Evolutionary conservation across 2,888 invertebrate genomes (phyloP).

Genomic region (Hofmannophila pseudospretella): DNA sequence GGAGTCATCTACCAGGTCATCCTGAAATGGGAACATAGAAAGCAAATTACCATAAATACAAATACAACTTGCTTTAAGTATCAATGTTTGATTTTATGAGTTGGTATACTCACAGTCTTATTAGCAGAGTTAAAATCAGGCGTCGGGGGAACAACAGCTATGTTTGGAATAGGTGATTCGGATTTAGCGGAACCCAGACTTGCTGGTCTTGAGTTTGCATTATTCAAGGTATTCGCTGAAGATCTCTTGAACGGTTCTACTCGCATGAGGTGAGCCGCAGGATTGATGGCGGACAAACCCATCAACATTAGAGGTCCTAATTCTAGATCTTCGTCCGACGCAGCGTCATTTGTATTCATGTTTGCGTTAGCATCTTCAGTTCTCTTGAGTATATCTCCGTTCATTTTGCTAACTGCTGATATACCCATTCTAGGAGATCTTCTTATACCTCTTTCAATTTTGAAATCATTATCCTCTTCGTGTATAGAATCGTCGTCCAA

Average conservation of each 20-base stretch:
- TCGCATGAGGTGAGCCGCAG: slow-evolving; percentile 78
- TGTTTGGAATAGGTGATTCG: slow-evolving; percentile 80
- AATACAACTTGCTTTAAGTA: background rate
- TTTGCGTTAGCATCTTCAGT: slow-evolving; percentile 57
- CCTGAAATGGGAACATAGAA: slow-evolving; percentile 36
- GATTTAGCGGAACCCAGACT: slow-evolving; percentile 57
- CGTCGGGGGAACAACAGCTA: slow-evolving; percentile 86
- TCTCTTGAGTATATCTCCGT: slow-evolving; percentile 62
- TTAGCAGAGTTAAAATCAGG: slow-evolving; percentile 77
- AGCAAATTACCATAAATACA: background rate
- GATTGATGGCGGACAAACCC: slow-evolving; percentile 80
- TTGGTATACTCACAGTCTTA: slow-evolving; percentile 59
- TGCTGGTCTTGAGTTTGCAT: slow-evolving; percentile 65
- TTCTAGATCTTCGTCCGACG: slow-evolving; percentile 78
- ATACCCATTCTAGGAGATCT: slow-evolving; percentile 69
- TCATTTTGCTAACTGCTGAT: slow-evolving; percentile 69
- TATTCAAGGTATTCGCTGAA: slow-evolving; percentile 37
- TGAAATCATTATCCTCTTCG: slow-evolving; percentile 62
- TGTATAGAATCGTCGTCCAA: slow-evolving; percentile 64
- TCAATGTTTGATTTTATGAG: background rate
- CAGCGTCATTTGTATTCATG: slow-evolving; percentile 40
- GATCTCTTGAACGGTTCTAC: slow-evolving; percentile 75
- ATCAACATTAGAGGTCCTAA: slow-evolving; percentile 82
- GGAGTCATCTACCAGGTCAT: slow-evolving; percentile 79
- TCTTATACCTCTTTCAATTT: slow-evolving; percentile 60